Conservation (phyloP, 2,888 invertebrate species). For the Fragum fragum region DNA sequence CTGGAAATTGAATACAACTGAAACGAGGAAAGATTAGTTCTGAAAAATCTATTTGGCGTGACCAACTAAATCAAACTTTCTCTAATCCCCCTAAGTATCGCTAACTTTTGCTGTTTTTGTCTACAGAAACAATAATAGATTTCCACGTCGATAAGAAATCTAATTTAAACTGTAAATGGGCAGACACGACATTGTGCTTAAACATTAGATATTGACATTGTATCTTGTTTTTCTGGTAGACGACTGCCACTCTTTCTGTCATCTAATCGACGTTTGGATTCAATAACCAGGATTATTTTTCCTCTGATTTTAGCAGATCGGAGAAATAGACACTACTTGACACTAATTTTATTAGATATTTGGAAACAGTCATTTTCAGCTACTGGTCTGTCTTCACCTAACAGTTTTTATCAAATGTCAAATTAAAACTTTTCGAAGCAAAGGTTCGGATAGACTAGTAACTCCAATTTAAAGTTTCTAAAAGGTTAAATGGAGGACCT, state of each 20-base stretch:
- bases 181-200: neutral
- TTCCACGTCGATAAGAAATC: slow-evolving; percentile 3
- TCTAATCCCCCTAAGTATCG: neutral
- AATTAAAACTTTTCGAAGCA: no score
- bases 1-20: no score
- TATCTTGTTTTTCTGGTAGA: neutral
- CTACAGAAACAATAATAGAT: neutral
- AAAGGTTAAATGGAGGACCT: no score
- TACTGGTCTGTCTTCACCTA: no score
- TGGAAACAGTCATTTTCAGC: no score
- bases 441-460: no score
- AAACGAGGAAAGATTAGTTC: no score
- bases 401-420: no score
- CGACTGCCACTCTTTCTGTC: neutral
- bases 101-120: neutral
- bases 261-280: neutral
- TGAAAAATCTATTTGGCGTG: neutral
- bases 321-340: neutral
- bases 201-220: slow-evolving; percentile 3
- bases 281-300: neutral
- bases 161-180: neutral
- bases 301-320: neutral
- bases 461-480: no score
- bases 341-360: no score
- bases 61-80: slow-evolving; percentile 3